Percentiles rank a stretch among this genome's conserved stretches.
These are phyloP conservation scores for Melolontha melolontha DNA, from an alignment of 2,888 invertebrate genomes.

Conservation along the genomic window DNA sequence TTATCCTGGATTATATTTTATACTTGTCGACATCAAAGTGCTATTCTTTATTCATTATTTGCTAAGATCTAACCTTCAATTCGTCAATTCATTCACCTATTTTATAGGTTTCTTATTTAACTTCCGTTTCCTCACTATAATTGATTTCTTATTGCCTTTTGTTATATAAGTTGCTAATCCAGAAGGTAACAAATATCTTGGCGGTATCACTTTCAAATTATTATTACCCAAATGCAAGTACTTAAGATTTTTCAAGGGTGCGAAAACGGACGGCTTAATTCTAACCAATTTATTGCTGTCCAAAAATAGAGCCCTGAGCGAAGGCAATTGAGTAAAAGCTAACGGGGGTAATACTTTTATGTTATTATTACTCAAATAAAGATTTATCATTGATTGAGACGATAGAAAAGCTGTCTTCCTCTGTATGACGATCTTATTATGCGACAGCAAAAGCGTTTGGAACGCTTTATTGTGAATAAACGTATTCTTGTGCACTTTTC, in stretches of 20 bases:
- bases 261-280: conserved; percentile 53
- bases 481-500: conserved; percentile 48
- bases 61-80: too few relatives aligned
- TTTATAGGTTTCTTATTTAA: too few relatives aligned
- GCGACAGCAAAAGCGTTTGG: conserved; percentile 54
- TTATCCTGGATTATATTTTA: too few relatives aligned
- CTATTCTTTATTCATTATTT: too few relatives aligned
- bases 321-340: conserved; percentile 53
- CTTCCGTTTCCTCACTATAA: conserved; percentile 8
- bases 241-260: conserved; percentile 54
- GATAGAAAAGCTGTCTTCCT: conserved; percentile 53
- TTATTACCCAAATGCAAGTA: conserved; percentile 60
- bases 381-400: conserved; percentile 54
- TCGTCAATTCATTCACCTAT: too few relatives aligned
- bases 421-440: conserved; percentile 53
- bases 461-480: conserved; percentile 52
- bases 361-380: conserved; percentile 59
- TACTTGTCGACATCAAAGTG: too few relatives aligned
- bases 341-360: conserved; percentile 52
- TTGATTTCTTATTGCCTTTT: conserved; percentile 34
- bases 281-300: conserved; percentile 56
- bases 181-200: conserved; percentile 17
- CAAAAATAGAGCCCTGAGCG: conserved; percentile 57
- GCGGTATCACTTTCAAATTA: conserved; percentile 45
- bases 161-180: conserved; percentile 37